These are phyloP conservation scores for Apistogramma diplotaenia DNA, from an alignment of 2,113 vertebrate species.

Conservation along the genomic window DNA sequence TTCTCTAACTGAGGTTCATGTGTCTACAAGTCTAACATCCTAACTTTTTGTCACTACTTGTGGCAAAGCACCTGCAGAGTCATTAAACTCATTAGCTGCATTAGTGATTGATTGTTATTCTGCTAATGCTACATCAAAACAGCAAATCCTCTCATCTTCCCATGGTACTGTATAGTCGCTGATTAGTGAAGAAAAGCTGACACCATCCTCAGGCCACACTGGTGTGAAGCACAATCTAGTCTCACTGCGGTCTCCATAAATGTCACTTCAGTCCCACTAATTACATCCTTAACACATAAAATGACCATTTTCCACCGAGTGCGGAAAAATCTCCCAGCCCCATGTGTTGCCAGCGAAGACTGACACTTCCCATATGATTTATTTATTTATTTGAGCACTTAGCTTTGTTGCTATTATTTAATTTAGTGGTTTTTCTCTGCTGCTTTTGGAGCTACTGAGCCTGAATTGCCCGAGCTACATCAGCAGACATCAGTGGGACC, in stretches of 20 bases:
- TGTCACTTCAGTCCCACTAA: constrained; percentile 19
- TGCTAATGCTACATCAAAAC: constrained; percentile 5
- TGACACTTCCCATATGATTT: neutral
- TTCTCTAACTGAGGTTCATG: neutral
- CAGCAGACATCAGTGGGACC: constrained; percentile 4
- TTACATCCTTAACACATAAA: constrained; percentile 12
- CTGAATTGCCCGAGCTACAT: neutral
- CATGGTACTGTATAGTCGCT: constrained; percentile 20
- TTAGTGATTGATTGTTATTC: constrained; percentile 21
- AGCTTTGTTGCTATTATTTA: neutral
- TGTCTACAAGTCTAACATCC: neutral
- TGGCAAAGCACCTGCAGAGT: constrained; percentile 9
- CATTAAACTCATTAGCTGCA: constrained; percentile 2
- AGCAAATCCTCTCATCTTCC: constrained; percentile 13
- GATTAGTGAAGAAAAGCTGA: constrained; percentile 27
- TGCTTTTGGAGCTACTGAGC: neutral
- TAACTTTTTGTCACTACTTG: neutral
- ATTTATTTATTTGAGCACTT: constrained; percentile 19
- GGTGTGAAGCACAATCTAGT: constrained; percentile 22
- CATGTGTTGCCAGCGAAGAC: neutral
- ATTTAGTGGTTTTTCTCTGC: neutral
- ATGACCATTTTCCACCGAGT: neutral
- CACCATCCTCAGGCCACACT: constrained; percentile 1
- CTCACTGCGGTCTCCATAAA: constrained; percentile 13
- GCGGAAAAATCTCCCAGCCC: neutral